Conservation (phyloP, 1,140 invertebrate genomes). For the Atopsyche davidsoni region DNA sequence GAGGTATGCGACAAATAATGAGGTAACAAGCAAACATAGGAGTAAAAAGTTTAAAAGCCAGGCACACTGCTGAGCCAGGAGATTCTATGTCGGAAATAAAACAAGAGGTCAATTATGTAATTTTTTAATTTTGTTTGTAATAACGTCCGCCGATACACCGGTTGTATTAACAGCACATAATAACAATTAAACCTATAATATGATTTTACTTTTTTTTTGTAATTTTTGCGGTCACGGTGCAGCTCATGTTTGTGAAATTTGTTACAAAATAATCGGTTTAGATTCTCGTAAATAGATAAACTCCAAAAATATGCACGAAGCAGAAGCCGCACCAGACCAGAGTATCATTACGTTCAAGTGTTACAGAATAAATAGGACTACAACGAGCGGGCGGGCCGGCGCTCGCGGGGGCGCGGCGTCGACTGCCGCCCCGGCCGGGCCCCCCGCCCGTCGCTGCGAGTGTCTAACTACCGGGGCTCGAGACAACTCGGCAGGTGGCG, state of each 20-base stretch:
- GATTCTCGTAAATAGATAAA: background rate
- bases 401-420: background rate
- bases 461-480: background rate
- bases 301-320: background rate
- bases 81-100: no score
- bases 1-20: no score
- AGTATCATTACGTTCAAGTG: background rate
- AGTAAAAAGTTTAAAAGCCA: no score
- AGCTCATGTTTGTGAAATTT: background rate
- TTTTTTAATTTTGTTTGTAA: constrained; percentile 4
- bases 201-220: constrained; percentile 7
- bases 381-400: background rate
- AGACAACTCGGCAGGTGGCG: no score
- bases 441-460: background rate
- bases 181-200: constrained; percentile 9
- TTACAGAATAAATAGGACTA: constrained; percentile 6
- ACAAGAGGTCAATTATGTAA: background rate
- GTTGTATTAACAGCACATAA: constrained; percentile 1
- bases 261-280: constrained; percentile 2
- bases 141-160: background rate
- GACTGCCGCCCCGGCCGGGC: background rate
- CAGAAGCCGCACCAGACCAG: background rate
- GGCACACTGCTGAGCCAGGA: no score
- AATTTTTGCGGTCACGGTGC: background rate
- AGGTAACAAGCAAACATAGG: no score